Conservation (phyloP, 2,113 vertebrate genomes). For the Mugil cephalus region DNA sequence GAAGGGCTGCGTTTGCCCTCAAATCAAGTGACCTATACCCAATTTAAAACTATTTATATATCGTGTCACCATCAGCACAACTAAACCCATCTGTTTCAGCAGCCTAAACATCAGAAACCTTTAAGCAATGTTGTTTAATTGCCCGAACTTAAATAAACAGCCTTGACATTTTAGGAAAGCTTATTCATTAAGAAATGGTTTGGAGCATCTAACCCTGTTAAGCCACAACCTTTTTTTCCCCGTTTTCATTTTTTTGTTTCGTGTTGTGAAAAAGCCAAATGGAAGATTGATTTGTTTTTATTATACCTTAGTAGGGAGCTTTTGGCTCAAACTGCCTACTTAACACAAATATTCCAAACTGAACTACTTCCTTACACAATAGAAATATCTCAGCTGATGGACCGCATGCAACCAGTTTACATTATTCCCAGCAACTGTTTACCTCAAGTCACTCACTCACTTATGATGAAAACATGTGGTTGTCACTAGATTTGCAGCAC, state of each 20-base stretch:
- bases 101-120: background rate
- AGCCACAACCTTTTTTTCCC: too few relatives aligned
- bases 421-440: background rate
- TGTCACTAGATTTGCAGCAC: constrained; percentile 24
- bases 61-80: background rate
- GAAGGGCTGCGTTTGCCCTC: background rate
- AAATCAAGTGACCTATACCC: background rate
- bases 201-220: too few relatives aligned
- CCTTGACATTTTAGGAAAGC: background rate
- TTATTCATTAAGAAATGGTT: background rate
- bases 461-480: background rate
- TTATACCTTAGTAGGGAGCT: background rate
- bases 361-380: constrained; percentile 2
- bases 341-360: background rate
- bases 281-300: background rate
- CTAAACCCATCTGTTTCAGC: background rate
- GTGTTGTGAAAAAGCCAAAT: background rate
- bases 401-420: background rate
- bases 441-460: too few relatives aligned
- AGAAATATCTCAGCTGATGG: background rate
- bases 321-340: background rate
- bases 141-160: background rate
- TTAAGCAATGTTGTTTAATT: background rate
- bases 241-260: too few relatives aligned
- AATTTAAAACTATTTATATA: background rate